Percentiles rank a stretch among this genome's conserved stretches.
Conservation (phyloP, 2,888 invertebrate species). For the Limnephilus marmoratus region DNA sequence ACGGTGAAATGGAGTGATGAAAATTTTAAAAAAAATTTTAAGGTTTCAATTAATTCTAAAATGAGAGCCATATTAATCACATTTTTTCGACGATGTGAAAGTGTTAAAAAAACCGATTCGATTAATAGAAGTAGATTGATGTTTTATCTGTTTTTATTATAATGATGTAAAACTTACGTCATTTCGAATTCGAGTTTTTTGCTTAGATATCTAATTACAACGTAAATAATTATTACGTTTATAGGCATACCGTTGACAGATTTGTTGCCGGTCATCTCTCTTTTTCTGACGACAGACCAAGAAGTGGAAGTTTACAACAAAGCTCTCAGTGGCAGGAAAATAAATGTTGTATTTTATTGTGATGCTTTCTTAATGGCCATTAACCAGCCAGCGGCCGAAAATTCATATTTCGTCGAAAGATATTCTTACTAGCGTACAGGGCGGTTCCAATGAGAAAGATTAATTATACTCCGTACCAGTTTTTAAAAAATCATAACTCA, state of each 20-base stretch:
- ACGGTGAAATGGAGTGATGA: not conserved
- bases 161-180: not conserved
- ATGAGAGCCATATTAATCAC: not conserved
- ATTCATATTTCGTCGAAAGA: no score
- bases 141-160: not conserved
- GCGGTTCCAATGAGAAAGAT: no score
- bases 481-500: no score
- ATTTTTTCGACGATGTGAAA: not conserved
- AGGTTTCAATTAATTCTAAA: not conserved
- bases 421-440: no score
- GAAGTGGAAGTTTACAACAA: not conserved
- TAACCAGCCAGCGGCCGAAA: no score
- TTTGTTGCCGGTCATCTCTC: not conserved
- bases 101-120: not conserved
- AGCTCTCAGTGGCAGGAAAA: not conserved
- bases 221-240: not conserved
- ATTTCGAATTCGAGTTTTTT: not conserved
- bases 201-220: not conserved
- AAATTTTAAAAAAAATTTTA: not conserved
- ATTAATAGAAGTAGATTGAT: not conserved
- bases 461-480: no score
- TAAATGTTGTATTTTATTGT: no score
- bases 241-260: not conserved
- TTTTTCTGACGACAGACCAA: not conserved
- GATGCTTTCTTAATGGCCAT: no score